A percentile compares a stretch with the other conserved stretches of the same genome.
Evolutionary conservation across 2,113 vertebrate genomes (phyloP).

Genomic region (Sialia sialis): DNA sequence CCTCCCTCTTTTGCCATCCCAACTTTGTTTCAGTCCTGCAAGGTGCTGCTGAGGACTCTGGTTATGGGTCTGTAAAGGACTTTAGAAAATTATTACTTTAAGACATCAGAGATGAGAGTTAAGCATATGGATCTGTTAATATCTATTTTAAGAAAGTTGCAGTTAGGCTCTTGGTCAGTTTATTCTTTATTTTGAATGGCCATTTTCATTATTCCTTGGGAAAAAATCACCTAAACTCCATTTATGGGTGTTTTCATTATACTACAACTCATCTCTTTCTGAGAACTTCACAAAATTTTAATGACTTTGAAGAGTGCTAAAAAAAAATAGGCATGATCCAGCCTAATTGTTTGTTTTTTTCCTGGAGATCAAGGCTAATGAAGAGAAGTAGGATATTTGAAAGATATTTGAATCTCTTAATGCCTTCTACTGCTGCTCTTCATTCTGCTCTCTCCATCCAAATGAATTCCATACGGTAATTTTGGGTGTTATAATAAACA

Average conservation of each 20-base stretch:
- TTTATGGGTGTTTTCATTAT: neutral
- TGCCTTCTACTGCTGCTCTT: neutral
- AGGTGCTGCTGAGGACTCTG: neutral
- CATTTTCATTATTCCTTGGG: neutral
- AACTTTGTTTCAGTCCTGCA: neutral
- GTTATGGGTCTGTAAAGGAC: neutral
- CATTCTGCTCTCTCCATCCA: constrained; percentile 36
- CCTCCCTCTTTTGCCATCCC: neutral
- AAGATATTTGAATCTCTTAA: neutral
- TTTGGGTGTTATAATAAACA: constrained; percentile 71
- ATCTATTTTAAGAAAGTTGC: neutral
- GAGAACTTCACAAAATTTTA: neutral
- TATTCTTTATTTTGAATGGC: neutral
- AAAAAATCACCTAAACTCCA: neutral
- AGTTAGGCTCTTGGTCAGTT: neutral
- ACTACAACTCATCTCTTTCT: neutral
- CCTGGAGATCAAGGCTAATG: neutral
- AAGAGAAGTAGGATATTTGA: neutral
- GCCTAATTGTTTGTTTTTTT: neutral
- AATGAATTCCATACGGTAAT: constrained; percentile 58
- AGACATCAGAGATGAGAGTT: neutral
- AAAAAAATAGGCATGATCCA: fast-evolving
- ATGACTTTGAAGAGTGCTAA: neutral
- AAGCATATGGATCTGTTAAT: neutral
- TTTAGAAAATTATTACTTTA: neutral